Percentiles rank a stretch among this genome's conserved stretches.
Evolutionary conservation across 1,140 invertebrate species (phyloP).

Genomic region (Eciton burchellii): DNA sequence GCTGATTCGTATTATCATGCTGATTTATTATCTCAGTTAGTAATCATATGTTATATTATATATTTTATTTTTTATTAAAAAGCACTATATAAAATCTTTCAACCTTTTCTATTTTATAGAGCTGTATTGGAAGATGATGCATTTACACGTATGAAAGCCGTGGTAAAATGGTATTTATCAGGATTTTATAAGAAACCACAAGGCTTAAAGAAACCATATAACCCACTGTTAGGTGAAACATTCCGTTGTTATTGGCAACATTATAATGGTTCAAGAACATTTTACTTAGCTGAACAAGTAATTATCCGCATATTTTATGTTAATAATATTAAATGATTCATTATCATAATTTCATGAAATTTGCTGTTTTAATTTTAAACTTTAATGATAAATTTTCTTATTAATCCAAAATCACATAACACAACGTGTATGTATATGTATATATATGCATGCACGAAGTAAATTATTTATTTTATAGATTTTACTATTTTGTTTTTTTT

Average conservation of each 20-base stretch:
- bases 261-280: conserved; percentile 93
- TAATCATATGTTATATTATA: conserved; percentile 60
- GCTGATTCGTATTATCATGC: conserved; percentile 97
- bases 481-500: conserved; percentile 13
- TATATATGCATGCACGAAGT: conserved; percentile 26
- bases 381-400: conserved; percentile 7
- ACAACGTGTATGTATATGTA: too few relatives aligned
- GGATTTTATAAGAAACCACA: conserved; percentile 96
- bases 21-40: conserved; percentile 94
- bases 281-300: conserved; percentile 97
- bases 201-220: conserved; percentile 98
- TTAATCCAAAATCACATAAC: neutral
- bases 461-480: conserved; percentile 18
- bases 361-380: neutral
- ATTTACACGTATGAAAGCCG: conserved; percentile 94
- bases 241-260: conserved; percentile 97
- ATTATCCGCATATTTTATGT: conserved; percentile 45
- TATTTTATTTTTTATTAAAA: neutral
- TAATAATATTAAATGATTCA: conserved; percentile 20
- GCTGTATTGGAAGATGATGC: conserved; percentile 95
- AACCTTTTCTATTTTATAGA: conserved; percentile 85
- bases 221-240: conserved; percentile 96
- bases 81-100: neutral
- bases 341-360: neutral
- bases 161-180: conserved; percentile 96